Evolutionary conservation across 2,797 vertebrate species (phyloP).

Genomic region (Caiman crocodilus): DNA sequence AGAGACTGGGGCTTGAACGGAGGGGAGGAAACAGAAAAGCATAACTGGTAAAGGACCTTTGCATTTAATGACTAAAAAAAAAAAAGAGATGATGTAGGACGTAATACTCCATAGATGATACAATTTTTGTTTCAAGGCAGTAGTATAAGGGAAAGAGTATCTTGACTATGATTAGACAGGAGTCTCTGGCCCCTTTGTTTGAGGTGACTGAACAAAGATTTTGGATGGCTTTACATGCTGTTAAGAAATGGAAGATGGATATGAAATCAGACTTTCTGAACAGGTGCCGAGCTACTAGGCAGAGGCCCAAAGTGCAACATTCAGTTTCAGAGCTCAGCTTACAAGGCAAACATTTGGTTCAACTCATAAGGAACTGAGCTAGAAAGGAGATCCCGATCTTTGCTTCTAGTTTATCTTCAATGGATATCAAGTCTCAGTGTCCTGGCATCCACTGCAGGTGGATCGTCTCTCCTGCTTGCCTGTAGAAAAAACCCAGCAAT

Average conservation of each 20-base stretch:
- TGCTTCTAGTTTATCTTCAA: not conserved
- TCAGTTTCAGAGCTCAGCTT: not conserved
- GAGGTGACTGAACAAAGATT: not conserved
- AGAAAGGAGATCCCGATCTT: not conserved
- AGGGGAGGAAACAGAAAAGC: not conserved
- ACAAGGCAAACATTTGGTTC: not conserved
- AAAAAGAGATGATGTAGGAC: fast-evolving
- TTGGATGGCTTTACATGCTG: not conserved
- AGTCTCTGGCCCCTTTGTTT: not conserved
- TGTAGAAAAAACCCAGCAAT: not conserved
- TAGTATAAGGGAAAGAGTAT: not conserved
- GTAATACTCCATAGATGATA: not conserved
- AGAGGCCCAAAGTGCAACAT: not conserved
- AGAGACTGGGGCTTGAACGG: fast-evolving
- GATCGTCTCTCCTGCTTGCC: too few species aligned
- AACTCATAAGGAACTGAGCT: not conserved
- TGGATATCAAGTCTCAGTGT: not conserved
- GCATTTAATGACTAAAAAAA: not conserved
- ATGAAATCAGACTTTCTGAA: not conserved
- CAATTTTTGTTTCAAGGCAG: not conserved
- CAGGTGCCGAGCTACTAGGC: not conserved
- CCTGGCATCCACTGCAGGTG: not conserved
- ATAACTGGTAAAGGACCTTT: fast-evolving
- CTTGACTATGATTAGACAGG: not conserved
- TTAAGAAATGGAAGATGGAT: not conserved